phyloP scores from a whole-genome alignment of 2,888 invertebrate genomes.

The Troides aeacus region DNA sequence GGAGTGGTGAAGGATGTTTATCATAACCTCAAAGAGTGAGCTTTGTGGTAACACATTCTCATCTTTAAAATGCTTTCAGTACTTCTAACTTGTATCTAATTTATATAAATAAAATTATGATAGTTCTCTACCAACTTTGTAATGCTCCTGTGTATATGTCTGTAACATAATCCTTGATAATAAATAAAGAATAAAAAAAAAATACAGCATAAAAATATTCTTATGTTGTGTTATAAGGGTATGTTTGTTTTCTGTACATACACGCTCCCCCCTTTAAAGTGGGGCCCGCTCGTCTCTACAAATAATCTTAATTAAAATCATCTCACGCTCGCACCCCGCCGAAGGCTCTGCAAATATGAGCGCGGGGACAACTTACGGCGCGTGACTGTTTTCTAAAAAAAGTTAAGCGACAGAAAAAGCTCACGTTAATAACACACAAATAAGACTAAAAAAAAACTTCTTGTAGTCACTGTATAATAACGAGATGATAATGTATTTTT shows the following conservation, averaged over 20 bases:
- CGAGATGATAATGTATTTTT: neutral
- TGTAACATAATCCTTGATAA: too few species aligned
- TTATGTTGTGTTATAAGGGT: slow-evolving; percentile 42
- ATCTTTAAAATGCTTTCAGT: too few species aligned
- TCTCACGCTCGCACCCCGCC: slow-evolving; percentile 52
- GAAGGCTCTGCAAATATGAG: slow-evolving; percentile 52
- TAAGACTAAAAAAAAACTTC: neutral
- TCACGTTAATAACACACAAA: neutral
- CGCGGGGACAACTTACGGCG: slow-evolving; percentile 51
- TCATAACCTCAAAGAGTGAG: too few species aligned
- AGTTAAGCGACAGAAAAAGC: neutral
- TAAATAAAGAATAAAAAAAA: neutral
- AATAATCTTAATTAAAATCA: slow-evolving; percentile 77
- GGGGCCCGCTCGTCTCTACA: slow-evolving; percentile 57
- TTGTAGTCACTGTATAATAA: neutral
- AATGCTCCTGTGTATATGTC: too few species aligned
- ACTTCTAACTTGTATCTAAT: too few species aligned
- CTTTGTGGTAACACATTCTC: too few species aligned
- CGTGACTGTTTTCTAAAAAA: slow-evolving; percentile 16
- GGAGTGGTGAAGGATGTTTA: too few species aligned
- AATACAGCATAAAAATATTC: slow-evolving; percentile 12
- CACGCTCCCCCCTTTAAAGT: slow-evolving; percentile 55
- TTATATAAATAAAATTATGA: too few species aligned
- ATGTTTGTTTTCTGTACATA: slow-evolving; percentile 72
- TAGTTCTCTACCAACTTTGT: too few species aligned